Evolutionary conservation across 2,797 vertebrate species (phyloP).

Genomic region (Nyctalus aviator): DNA sequence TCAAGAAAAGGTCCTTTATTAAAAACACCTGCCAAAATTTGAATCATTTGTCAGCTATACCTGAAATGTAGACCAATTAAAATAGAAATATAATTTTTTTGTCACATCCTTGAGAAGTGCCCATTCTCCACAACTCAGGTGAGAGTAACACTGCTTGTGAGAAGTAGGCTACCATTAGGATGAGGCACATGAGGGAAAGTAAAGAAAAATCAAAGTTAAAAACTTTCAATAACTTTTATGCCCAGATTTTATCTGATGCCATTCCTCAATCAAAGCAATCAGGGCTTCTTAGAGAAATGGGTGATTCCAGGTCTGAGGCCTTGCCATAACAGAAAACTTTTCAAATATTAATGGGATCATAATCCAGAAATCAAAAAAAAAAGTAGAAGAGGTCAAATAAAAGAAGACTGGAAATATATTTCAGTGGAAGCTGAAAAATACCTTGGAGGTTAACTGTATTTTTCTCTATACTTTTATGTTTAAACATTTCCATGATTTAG

Average conservation of each 20-base stretch:
- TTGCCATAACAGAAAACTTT: neutral
- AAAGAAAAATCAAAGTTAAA: conserved; percentile 50
- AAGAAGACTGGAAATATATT: neutral
- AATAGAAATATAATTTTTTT: conserved; percentile 21
- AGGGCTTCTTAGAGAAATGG: neutral
- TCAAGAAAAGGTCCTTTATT: neutral
- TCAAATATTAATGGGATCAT: neutral
- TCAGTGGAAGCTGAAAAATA: neutral
- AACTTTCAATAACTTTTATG: neutral
- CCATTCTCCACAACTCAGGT: neutral
- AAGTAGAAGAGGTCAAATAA: neutral
- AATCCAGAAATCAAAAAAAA: neutral
- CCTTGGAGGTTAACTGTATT: neutral
- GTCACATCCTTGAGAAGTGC: neutral
- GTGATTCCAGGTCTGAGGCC: neutral
- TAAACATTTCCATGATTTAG: conserved; percentile 7
- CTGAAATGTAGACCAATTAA: conserved; percentile 51
- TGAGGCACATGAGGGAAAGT: neutral
- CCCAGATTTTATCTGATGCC: neutral
- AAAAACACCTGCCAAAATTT: conserved; percentile 39
- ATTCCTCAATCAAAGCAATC: conserved; percentile 10
- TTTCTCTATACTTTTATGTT: conserved; percentile 9
- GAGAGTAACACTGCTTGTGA: neutral
- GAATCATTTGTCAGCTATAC: conserved; percentile 17
- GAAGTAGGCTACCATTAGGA: neutral